phyloP scores from a whole-genome alignment of 2,888 invertebrate genomes.

The Arrhopalites spinosus region DNA sequence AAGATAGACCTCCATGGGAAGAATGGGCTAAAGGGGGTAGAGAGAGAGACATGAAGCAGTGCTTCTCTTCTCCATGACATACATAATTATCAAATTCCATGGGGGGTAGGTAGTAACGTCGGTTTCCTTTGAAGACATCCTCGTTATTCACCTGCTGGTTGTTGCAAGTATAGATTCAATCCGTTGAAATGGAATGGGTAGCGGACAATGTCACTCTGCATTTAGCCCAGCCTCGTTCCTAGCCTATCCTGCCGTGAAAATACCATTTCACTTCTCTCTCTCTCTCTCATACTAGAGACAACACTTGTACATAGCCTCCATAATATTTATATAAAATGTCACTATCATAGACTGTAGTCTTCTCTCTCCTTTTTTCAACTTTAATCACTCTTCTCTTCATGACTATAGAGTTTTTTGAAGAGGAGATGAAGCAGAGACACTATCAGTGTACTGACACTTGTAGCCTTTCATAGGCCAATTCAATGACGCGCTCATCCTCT shows the following conservation, averaged over 20 bases:
- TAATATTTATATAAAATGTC: not conserved
- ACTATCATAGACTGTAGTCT: not conserved
- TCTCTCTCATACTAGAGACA: not conserved
- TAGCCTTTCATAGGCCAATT: conserved; percentile 1
- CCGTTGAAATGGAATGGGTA: conserved; percentile 41
- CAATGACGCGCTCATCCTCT: too few relatives aligned
- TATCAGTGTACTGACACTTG: not conserved
- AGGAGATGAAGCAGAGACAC: not conserved
- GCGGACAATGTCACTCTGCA: conserved; percentile 51
- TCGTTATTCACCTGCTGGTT: conserved; percentile 56
- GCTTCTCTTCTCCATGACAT: conserved; percentile 35
- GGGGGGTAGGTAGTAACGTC: conserved; percentile 51
- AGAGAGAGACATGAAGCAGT: conserved; percentile 11
- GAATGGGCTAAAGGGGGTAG: conserved; percentile 24
- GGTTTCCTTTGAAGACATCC: conserved; percentile 55
- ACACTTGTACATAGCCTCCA: not conserved
- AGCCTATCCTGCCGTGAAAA: conserved; percentile 34
- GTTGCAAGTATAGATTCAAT: conserved; percentile 50
- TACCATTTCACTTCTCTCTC: conserved; percentile 26
- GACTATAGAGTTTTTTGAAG: not conserved
- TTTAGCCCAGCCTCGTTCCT: conserved; percentile 37
- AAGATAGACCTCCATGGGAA: conserved; percentile 31
- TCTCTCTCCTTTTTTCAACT: not conserved
- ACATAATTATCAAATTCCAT: conserved; percentile 57
- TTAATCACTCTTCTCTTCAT: not conserved